A percentile compares a stretch with the other conserved stretches of the same genome.
Evolutionary conservation across 2,888 invertebrate genomes (phyloP).

Genomic region (Adineta ricciae): DNA sequence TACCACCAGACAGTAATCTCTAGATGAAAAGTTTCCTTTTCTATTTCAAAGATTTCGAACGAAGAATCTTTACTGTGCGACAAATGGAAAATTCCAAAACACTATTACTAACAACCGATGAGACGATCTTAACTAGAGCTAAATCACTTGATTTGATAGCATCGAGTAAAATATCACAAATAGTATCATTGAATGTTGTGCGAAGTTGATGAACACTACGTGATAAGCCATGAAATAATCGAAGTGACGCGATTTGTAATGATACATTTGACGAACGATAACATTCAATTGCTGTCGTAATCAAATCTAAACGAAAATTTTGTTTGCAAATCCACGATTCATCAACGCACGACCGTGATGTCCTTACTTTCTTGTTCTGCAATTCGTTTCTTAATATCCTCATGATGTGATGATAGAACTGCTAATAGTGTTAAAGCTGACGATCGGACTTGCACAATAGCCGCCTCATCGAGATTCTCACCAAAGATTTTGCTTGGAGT

Average conservation of each 20-base stretch:
- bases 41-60: background rate
- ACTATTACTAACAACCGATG: background rate
- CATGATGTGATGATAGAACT: background rate
- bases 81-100: background rate
- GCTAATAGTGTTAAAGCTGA: slow-evolving; percentile 4
- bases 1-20: background rate
- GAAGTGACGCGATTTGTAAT: background rate
- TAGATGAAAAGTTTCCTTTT: background rate
- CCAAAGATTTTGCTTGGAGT: background rate
- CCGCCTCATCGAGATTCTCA: background rate
- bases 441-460: background rate
- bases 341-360: background rate
- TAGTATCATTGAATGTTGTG: slow-evolving; percentile 14
- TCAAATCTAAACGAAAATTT: background rate
- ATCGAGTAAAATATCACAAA: slow-evolving; percentile 11
- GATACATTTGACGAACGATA: background rate
- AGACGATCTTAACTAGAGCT: background rate
- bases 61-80: background rate
- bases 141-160: background rate
- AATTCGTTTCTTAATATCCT: slow-evolving; percentile 16
- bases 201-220: slow-evolving; percentile 15
- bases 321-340: too few species aligned
- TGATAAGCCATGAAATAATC: slow-evolving; percentile 15
- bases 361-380: background rate
- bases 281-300: slow-evolving; percentile 1